phyloP scores from a whole-genome alignment of 1,140 invertebrate genomes.

The Trichogramma pretiosum region DNA sequence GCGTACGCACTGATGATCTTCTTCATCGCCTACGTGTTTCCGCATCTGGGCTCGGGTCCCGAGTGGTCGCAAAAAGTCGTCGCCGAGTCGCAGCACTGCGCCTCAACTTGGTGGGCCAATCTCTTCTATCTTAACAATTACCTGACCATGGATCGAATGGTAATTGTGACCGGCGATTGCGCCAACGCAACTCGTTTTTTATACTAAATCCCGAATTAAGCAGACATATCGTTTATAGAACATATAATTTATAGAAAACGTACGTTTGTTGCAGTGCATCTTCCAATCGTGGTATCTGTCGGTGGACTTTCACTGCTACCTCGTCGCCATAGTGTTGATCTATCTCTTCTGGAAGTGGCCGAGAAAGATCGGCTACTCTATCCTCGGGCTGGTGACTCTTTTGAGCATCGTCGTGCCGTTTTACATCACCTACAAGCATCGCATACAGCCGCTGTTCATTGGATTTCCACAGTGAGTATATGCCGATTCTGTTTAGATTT shows the following conservation, averaged over 20 bases:
- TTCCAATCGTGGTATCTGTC: slow-evolving; percentile 50
- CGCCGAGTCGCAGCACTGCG: slow-evolving; percentile 32
- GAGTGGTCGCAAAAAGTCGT: slow-evolving; percentile 27
- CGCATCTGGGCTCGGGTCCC: slow-evolving; percentile 31
- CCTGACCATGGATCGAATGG: slow-evolving; percentile 30
- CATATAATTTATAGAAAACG: slow-evolving; percentile 2
- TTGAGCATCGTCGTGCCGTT: slow-evolving; percentile 23
- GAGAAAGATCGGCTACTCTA: slow-evolving; percentile 23
- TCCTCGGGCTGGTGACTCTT: slow-evolving; percentile 18
- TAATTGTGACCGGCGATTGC: not conserved
- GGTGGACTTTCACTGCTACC: slow-evolving; percentile 48
- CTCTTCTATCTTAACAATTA: slow-evolving; percentile 51
- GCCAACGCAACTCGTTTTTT: not conserved
- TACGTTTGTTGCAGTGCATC: slow-evolving; percentile 44
- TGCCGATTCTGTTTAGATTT: no score
- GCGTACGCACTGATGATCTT: slow-evolving; percentile 34
- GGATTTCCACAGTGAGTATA: slow-evolving; percentile 26
- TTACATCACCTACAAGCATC: slow-evolving; percentile 21
- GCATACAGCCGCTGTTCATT: slow-evolving; percentile 20
- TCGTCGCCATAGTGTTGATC: slow-evolving; percentile 43
- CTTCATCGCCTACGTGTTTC: slow-evolving; percentile 31
- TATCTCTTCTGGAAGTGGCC: slow-evolving; percentile 40
- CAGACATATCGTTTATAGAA: slow-evolving; percentile 1
- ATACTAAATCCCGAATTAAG: not conserved
- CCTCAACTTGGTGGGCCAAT: slow-evolving; percentile 51